Percentiles rank a stretch among this genome's conserved stretches.
Conservation (phyloP, 2,113 vertebrate species). For the Struthio camelus region DNA sequence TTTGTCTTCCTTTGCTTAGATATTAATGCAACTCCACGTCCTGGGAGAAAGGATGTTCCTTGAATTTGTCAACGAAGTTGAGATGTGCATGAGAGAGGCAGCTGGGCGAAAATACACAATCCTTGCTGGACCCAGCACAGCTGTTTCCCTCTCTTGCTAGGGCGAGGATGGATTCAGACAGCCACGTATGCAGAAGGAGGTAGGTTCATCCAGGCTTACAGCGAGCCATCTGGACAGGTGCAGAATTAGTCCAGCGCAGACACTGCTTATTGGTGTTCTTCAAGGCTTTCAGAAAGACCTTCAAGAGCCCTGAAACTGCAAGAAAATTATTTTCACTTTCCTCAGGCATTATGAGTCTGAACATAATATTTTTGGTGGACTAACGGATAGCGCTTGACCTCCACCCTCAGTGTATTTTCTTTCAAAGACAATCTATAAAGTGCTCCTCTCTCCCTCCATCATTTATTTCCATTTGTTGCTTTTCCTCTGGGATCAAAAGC, state of each 20-base stretch:
- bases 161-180: neutral
- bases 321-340: neutral
- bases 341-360: neutral
- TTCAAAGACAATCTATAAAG: neutral
- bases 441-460: neutral
- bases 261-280: neutral
- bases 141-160: neutral
- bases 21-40: neutral
- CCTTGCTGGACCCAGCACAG: neutral
- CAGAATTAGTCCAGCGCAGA: neutral
- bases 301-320: neutral
- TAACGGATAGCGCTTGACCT: neutral
- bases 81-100: neutral
- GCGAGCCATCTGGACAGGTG: neutral
- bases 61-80: neutral
- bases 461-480: neutral
- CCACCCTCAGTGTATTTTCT: neutral
- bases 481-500: neutral
- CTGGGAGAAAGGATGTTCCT: neutral
- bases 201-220: neutral
- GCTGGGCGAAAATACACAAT: neutral
- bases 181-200: neutral
- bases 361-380: neutral
- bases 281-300: neutral
- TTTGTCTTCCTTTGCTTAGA: neutral